These are phyloP conservation scores for Troides oblongomaculatus DNA, from an alignment of 2,888 invertebrate genomes.

Conservation along the genomic window DNA sequence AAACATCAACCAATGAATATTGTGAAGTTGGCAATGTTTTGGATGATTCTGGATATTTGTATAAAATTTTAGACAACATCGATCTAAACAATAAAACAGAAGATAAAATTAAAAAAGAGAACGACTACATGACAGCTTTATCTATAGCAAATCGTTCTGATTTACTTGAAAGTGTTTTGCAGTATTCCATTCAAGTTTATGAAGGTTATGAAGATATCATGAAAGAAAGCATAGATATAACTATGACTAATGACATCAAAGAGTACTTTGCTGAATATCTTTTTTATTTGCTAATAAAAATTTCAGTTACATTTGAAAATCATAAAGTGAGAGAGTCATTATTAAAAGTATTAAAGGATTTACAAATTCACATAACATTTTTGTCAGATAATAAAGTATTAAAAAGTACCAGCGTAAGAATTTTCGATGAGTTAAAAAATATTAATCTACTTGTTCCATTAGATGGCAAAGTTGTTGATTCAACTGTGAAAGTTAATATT, in stretches of 20 bases:
- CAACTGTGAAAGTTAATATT: conserved; percentile 45
- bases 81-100: conserved; percentile 49
- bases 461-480: conserved; percentile 35
- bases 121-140: conserved; percentile 53
- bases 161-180: conserved; percentile 52
- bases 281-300: conserved; percentile 50
- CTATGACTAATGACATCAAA: conserved; percentile 48
- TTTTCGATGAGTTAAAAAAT: conserved; percentile 48
- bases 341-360: conserved; percentile 44
- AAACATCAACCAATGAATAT: conserved; percentile 42
- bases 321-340: conserved; percentile 47
- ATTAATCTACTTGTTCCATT: conserved; percentile 52
- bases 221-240: conserved; percentile 42
- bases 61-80: conserved; percentile 51
- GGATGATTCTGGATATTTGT: conserved; percentile 51
- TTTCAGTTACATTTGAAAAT: conserved; percentile 42
- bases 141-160: conserved; percentile 61
- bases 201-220: conserved; percentile 57
- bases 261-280: conserved; percentile 52
- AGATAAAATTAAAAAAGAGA: conserved; percentile 50
- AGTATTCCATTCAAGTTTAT: conserved; percentile 46
- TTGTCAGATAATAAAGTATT: conserved; percentile 42
- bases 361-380: conserved; percentile 56
- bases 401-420: conserved; percentile 53
- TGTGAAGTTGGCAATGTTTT: conserved; percentile 51